Base-by-base conservation (phyloP, 2,888 invertebrate species). In the Drosophila meridionalis region DNA sequence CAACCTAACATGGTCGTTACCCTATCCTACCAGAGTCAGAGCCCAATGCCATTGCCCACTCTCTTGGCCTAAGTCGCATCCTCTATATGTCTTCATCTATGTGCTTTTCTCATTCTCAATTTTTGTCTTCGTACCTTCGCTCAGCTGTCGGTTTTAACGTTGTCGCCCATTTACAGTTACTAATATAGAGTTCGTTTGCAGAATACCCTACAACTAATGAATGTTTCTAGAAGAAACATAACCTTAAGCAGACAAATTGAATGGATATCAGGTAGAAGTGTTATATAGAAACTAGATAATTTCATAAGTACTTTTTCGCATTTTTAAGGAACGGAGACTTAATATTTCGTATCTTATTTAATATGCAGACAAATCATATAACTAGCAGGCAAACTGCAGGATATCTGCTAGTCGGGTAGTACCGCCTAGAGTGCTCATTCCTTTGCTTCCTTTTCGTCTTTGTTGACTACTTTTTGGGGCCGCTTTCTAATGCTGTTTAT, bases 401-500 rank as follows among this genome's bases (percentile, higher is more conserved):
- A 1, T 8, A 58, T 34, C 26, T 26, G 14, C 7, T 14, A 43
- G 57, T 58, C 34, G 12, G 12, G 26, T 26, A 45, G 26, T 26
- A 12, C 43, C 43, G 8, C 8, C 38, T 12, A 42, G 8, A 42
- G 42, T 11, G 7, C 30, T 12, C n/a, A 42, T 14, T 53, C 9
- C 8, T 20, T 8, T 28, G 9, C 14, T 38, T 32, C 28, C 9
- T 4, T 34, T 2, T 36, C 20, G 28, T 14, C 34, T n/a, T 45
- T 59, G 60, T 61, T 62, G 42, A 32, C 59, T 52, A 36, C 62
- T 76, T 65, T 70, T 70, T 40, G 48, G 38, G 55, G 62, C 68
- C 63, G 59, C 57, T 75, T 80, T 58, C 80, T 67, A 59, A 70
- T 80, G 72, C 81, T 76, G 71, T 78, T 78, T 76, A 76, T 76